Percentiles rank a stretch among this genome's conserved stretches.
Conservation (phyloP, 2,888 invertebrate species). For the Galerucella nymphaeae region DNA sequence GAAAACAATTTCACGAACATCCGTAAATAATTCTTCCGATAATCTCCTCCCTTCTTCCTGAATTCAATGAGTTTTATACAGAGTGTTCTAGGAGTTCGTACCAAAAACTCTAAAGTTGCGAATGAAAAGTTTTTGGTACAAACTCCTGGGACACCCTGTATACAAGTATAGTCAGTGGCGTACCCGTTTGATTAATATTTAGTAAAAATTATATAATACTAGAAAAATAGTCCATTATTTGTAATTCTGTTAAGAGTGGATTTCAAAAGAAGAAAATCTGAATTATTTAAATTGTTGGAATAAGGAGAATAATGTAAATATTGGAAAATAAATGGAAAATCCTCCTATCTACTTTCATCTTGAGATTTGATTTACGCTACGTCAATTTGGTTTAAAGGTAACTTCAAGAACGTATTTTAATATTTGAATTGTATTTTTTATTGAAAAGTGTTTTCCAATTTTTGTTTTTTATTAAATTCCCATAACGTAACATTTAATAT, state of each 20-base stretch:
- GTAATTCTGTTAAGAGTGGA: no score
- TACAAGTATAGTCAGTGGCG: no score
- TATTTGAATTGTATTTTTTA: not conserved
- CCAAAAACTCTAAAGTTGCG: no score
- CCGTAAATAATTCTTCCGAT: not conserved
- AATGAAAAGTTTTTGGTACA: no score
- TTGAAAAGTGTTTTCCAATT: not conserved
- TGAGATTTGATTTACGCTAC: not conserved
- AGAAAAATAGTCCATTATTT: no score
- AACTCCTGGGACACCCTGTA: no score
- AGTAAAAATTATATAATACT: no score
- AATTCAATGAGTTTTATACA: not conserved
- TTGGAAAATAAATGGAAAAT: not conserved
- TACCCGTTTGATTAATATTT: no score
- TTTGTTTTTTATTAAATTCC: no score
- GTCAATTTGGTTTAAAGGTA: not conserved
- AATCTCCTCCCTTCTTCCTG: not conserved
- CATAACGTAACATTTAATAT: no score
- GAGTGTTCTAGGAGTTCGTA: not conserved
- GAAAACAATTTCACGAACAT: constrained; percentile 1
- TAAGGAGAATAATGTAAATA: not conserved
- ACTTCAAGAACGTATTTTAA: not conserved
- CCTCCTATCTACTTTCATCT: not conserved
- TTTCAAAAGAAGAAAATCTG: not conserved
- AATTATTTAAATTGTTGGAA: not conserved